Percentiles rank a stretch among this genome's conserved stretches.
Evolutionary conservation across 2,888 invertebrate species (phyloP).

Genomic region (Amphimallon solstitiale): DNA sequence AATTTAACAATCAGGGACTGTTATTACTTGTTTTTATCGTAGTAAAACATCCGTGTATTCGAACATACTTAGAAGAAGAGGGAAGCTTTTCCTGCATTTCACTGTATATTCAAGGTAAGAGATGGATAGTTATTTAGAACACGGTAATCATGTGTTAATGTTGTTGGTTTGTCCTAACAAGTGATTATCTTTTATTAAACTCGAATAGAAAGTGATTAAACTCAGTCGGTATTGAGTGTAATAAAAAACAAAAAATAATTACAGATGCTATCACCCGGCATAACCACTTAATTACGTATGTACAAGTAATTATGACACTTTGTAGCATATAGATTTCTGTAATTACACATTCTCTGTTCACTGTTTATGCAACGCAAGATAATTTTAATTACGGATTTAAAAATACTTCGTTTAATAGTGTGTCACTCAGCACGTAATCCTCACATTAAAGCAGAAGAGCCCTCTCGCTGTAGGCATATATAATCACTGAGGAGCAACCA

Average conservation of each 20-base stretch:
- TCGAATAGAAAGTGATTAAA: conserved; percentile 4
- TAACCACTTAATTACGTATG: conserved; percentile 21
- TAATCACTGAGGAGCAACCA: background rate
- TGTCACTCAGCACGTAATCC: conserved; percentile 31
- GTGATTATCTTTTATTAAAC: too few species aligned
- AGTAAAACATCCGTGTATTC: too few species aligned
- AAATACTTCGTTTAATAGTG: conserved; percentile 19
- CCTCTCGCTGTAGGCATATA: conserved; percentile 4
- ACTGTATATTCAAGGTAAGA: too few species aligned
- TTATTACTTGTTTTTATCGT: too few species aligned
- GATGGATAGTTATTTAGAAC: too few species aligned
- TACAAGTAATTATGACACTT: conserved; percentile 29
- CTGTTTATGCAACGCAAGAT: conserved; percentile 21
- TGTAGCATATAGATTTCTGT: conserved; percentile 19
- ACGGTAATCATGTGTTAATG: too few species aligned
- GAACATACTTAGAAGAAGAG: too few species aligned
- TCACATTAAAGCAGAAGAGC: conserved; percentile 24
- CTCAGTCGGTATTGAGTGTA: background rate
- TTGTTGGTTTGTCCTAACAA: too few species aligned
- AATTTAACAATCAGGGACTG: too few species aligned
- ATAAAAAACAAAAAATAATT: conserved; percentile 18
- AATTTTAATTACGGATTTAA: conserved; percentile 29
- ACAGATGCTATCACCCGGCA: conserved; percentile 14
- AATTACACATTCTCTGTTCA: conserved; percentile 13
- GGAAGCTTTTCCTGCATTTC: too few species aligned